Base-by-base conservation (phyloP, 2,797 vertebrate species). In the Linurgus olivaceus region DNA sequence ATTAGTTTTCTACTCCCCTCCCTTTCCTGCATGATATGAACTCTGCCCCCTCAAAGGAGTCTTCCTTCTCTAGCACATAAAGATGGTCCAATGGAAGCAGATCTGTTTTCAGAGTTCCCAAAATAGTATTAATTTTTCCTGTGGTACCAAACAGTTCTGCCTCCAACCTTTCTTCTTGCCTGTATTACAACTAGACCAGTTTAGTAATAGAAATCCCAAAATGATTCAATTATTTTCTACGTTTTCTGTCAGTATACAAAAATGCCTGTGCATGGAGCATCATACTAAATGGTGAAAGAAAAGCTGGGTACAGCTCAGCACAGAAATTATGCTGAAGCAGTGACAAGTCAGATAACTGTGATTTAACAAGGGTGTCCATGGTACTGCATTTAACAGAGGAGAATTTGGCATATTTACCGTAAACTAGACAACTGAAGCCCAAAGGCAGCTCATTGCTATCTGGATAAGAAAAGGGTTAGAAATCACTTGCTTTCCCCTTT, bases 401-500 rank as follows among this genome's bases (percentile, higher is more conserved):
- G 44, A 76, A 10, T 61, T 66, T 55, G 47, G 29, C 31, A 35
- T 78, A 66, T 73, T 78, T 81, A 90, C 71, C 4, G 3, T 76
- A 48, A 94, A 84, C 25, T 20, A 68, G 26, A 37, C 63, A 84
- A 58, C 40, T 48, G 71, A 84, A 78, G 37, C 29, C 66, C 71
- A 78, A 58, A 75, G 62, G 42, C 66, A 81, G 66, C 63, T 86
- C 29, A 28, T 11, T 81, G 54, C 47, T 81, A 23, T 42, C 73
- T 38, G 42, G 26, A 15, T 88, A 62, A 81, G 50, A 58, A 76
- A 83, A 86, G 17, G 25, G 18, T n/a, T 61, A 57, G 58, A 73
- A 93, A 78, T 78, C 31, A 45, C 40, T 70, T 37, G 24, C 51
- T 42, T 78, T 59, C 47, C 78, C 58, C 58, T 88, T 81, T 72